Base-by-base conservation (phyloP, 2,113 vertebrate genomes). In the Lynx canadensis region DNA sequence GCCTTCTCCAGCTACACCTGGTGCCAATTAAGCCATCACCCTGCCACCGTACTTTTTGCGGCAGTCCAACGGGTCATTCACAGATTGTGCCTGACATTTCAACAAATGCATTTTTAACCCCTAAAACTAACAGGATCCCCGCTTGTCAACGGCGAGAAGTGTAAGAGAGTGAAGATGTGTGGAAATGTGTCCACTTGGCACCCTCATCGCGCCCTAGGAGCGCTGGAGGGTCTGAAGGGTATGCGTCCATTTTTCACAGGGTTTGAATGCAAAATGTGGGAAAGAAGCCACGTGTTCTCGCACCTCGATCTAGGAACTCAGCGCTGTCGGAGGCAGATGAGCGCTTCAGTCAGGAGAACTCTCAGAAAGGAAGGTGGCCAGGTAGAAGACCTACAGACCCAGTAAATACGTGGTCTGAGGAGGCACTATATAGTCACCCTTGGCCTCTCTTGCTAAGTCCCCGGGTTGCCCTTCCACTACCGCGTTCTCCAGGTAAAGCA, bases 1-100 rank as follows among this genome's bases (percentile, higher is more conserved):
- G 45, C 74, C 38, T 5, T 29, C 76, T 95, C 97, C 36, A 96
- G 31, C 73, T 68, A 95, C 92, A 98, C 84, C 95, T 94, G 87
- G 78, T 79, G 68, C 83, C 96, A 98, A 9, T 95, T 98, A 98
- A 97, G 71, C 86, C 45, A 15, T 93, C 93, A 79, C 73, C 55
- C 83, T 31, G 14, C 0, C 0, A 10, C 27, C 91, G 27, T 36
- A 23, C 50, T 95, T 25, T 25, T 50, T 63, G 15, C 74, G 82
- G n/a, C 0, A 2, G 19, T 88, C 16, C 78, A 7, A 38, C 2
- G 63, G 91, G 96, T 36, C 84, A 80, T 50, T 94, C 79, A 79
- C 0, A 0, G 69, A 25, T 57, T 89, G 41, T 0, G 0, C 38
- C 38, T 15, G 5, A 65, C 36, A 85, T 55, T 84, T 63, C 9